Conservation (phyloP, 2,113 vertebrate genomes). For the Oophaga pumilio region DNA sequence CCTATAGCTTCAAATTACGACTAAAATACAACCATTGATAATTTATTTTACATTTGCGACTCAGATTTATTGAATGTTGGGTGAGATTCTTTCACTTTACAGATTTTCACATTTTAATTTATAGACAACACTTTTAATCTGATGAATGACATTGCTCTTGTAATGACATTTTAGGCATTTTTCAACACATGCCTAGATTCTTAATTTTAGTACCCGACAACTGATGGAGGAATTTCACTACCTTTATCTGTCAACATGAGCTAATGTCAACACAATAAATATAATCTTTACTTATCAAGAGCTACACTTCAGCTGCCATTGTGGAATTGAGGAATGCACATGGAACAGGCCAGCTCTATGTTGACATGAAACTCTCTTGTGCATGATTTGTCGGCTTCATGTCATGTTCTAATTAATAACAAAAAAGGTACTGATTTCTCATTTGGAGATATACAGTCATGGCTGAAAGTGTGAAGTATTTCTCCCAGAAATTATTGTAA, state of each 20-base stretch:
- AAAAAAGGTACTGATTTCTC: neutral
- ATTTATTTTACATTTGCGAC: no score
- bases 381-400: neutral
- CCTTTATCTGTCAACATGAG: conserved; percentile 40
- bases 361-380: neutral
- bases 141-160: neutral
- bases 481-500: no score
- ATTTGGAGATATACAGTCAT: no score
- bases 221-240: conserved; percentile 9
- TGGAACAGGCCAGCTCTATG: neutral
- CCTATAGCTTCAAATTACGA: no score
- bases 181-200: conserved; percentile 23
- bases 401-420: neutral
- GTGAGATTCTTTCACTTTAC: neutral
- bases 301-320: conserved; percentile 25
- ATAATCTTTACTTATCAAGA: conserved; percentile 19
- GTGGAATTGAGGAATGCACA: conserved; percentile 3
- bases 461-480: no score
- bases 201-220: conserved; percentile 37
- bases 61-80: no score
- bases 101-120: neutral
- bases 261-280: conserved; percentile 46
- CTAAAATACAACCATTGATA: no score
- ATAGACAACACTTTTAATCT: neutral
- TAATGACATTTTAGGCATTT: conserved; percentile 11